A percentile compares a stretch with the other conserved stretches of the same genome.
These are phyloP conservation scores for Diprion similis DNA, from an alignment of 1,140 invertebrate species.

Conservation along the genomic window DNA sequence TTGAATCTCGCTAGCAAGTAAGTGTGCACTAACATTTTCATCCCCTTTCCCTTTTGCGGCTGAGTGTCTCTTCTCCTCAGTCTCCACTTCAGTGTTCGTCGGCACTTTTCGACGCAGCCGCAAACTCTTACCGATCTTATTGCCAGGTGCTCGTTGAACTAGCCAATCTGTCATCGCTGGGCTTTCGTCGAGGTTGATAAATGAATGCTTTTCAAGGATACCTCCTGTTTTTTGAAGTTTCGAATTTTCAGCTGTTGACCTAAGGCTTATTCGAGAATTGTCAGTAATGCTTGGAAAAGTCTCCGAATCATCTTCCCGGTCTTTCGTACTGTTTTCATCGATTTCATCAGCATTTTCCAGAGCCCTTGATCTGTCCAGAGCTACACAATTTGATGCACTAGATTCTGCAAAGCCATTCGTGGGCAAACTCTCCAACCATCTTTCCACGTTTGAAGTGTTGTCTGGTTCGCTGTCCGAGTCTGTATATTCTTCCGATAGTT, in stretches of 20 bases:
- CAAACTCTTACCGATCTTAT: neutral
- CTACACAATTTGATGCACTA: neutral
- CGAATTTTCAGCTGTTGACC: neutral
- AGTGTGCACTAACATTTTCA: neutral
- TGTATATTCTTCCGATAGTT: conserved; percentile 23
- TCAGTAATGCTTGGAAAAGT: neutral
- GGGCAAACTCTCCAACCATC: conserved; percentile 32
- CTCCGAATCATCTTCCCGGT: neutral
- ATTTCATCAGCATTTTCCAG: neutral
- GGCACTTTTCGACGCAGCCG: neutral
- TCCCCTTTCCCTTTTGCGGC: neutral
- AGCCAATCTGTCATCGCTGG: neutral
- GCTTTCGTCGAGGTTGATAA: neutral
- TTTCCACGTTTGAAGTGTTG: conserved; percentile 20
- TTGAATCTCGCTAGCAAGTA: neutral
- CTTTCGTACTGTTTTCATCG: neutral
- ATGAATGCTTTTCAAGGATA: neutral
- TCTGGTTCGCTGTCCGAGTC: conserved; percentile 34
- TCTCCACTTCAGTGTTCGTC: neutral
- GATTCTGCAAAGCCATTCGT: conserved; percentile 5
- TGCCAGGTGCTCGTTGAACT: neutral
- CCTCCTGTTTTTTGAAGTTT: neutral
- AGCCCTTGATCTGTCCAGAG: neutral
- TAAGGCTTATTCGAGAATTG: neutral
- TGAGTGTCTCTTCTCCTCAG: neutral